Evolutionary conservation across 2,113 vertebrate species (phyloP).

Genomic region (Cinclus cinclus): DNA sequence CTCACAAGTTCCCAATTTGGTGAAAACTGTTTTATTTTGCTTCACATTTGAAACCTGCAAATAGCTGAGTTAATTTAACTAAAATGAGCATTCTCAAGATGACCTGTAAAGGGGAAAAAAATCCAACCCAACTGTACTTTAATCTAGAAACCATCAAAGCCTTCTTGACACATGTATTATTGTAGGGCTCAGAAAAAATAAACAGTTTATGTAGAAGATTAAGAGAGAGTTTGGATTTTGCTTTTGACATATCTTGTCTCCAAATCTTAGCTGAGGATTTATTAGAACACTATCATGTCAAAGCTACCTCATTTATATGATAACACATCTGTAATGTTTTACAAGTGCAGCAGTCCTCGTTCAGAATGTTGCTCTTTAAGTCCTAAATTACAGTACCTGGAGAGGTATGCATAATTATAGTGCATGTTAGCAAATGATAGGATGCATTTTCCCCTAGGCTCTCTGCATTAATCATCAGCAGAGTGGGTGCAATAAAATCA

Average conservation of each 20-base stretch:
- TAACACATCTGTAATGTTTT: conserved; percentile 87
- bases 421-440: conserved; percentile 81
- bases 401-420: conserved; percentile 85
- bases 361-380: conserved; percentile 82
- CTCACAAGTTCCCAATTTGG: conserved; percentile 57
- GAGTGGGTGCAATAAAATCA: conserved; percentile 83
- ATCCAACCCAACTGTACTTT: conserved; percentile 65
- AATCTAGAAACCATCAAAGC: conserved; percentile 79
- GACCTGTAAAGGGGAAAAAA: conserved; percentile 59
- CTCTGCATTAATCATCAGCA: conserved; percentile 84
- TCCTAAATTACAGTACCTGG: conserved; percentile 85
- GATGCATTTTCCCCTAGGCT: conserved; percentile 77
- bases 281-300: conserved; percentile 80
- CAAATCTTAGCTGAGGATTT: conserved; percentile 82
- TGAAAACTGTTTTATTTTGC: conserved; percentile 65
- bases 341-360: conserved; percentile 78
- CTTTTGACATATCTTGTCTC: conserved; percentile 85
- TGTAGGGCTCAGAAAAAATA: conserved; percentile 83
- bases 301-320: conserved; percentile 85
- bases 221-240: conserved; percentile 80
- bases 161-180: conserved; percentile 79
- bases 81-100: conserved; percentile 76
- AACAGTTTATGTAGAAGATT: conserved; percentile 86
- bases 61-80: conserved; percentile 78
- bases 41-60: conserved; percentile 67